phyloP scores from a whole-genome alignment of 2,797 vertebrate genomes.

The Acridotheres tristis region DNA sequence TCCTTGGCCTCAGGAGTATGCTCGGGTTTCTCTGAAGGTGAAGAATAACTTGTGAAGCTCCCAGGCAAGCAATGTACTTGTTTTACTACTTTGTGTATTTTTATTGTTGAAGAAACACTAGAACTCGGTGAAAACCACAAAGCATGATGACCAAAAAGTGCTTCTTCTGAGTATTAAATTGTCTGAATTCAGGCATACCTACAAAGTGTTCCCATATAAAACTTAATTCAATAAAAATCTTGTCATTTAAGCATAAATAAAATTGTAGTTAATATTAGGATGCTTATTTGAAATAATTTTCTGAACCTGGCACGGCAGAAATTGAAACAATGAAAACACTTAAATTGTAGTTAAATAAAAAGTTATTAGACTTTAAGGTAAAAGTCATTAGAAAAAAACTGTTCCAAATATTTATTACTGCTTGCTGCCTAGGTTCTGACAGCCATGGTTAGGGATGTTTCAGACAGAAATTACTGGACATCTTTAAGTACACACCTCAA shows the following conservation, averaged over 20 bases:
- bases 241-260: background rate
- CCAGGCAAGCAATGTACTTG: background rate
- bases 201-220: background rate
- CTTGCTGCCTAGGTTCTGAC: background rate
- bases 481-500: background rate
- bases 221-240: background rate
- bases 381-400: background rate
- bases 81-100: background rate
- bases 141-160: background rate
- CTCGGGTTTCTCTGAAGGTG: background rate
- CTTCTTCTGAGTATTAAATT: background rate
- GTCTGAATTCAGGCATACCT: background rate
- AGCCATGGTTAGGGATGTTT: background rate
- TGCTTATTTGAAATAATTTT: background rate
- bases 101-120: background rate
- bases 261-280: background rate
- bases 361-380: background rate
- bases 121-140: background rate
- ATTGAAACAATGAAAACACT: background rate
- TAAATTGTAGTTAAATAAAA: background rate
- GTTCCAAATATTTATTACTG: background rate
- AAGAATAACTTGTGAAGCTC: background rate
- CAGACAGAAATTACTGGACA: background rate
- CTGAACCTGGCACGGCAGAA: background rate
- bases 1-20: accelerated